These are phyloP conservation scores for Pteronura brasiliensis DNA, from an alignment of 2,113 vertebrate genomes.

Conservation along the genomic window DNA sequence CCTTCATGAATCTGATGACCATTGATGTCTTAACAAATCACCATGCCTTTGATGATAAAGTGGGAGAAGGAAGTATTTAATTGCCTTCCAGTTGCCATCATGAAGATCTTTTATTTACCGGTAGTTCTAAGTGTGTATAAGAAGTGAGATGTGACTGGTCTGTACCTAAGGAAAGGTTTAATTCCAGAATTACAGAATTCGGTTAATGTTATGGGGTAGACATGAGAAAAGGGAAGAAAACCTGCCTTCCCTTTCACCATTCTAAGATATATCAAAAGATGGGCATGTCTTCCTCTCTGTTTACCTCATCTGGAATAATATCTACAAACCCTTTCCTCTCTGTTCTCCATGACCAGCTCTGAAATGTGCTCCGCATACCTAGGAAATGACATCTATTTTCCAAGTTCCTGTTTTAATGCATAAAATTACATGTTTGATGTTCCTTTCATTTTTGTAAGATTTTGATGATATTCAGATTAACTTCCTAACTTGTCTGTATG, in stretches of 20 bases:
- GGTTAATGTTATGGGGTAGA: not conserved
- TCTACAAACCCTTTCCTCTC: not conserved
- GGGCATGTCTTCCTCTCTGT: not conserved
- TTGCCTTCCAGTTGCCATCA: not conserved
- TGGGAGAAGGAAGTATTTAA: not conserved
- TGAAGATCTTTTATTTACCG: not conserved
- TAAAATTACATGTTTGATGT: not conserved
- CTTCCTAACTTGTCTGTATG: not conserved
- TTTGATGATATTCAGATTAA: not conserved
- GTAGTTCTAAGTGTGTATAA: not conserved
- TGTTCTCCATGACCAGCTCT: not conserved
- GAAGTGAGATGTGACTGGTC: not conserved
- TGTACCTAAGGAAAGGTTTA: not conserved
- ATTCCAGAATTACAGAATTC: not conserved
- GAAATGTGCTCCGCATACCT: not conserved
- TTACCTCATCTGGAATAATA: conserved; percentile 7
- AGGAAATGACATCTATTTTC: conserved; percentile 8
- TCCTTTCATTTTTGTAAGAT: conserved; percentile 1
- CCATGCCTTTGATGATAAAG: not conserved
- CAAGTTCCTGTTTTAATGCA: not conserved
- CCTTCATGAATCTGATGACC: not conserved
- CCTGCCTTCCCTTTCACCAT: not conserved
- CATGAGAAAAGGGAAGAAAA: not conserved
- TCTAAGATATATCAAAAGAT: not conserved
- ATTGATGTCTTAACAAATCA: not conserved